These are phyloP conservation scores for Drosophila serrata DNA, from an alignment of 1,140 invertebrate genomes.

Conservation along the genomic window DNA sequence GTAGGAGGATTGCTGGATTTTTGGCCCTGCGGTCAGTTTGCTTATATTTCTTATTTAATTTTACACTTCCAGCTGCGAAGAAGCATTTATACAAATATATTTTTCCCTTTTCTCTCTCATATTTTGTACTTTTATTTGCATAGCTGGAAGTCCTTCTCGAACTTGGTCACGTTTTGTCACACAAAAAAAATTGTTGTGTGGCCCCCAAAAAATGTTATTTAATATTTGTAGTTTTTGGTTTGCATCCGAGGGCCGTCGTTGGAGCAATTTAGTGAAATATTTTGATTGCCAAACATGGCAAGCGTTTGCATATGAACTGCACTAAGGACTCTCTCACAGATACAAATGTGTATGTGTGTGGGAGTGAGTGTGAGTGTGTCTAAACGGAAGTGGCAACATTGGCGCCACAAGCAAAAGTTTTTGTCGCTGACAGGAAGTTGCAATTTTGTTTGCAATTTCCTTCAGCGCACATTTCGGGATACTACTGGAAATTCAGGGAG, in stretches of 20 bases:
- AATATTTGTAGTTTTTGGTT: conserved; percentile 78
- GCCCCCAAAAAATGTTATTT: conserved; percentile 65
- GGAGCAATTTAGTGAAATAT: conserved; percentile 81
- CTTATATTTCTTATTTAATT: conserved; percentile 79
- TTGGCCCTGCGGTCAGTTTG: conserved; percentile 70
- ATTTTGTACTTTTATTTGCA: conserved; percentile 27
- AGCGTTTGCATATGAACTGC: conserved; percentile 81
- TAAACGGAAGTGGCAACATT: conserved; percentile 82
- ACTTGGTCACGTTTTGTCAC: conserved; percentile 75
- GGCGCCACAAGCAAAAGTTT: conserved; percentile 81
- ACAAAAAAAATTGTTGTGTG: conserved; percentile 45
- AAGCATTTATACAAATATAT: conserved; percentile 52
- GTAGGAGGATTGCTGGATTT: not conserved
- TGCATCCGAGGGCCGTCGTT: conserved; percentile 23
- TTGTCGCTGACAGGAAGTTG: conserved; percentile 84
- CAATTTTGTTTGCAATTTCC: conserved; percentile 84
- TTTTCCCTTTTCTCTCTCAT: not conserved
- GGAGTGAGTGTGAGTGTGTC: conserved; percentile 40
- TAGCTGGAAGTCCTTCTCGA: conserved; percentile 18
- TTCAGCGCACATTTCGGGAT: conserved; percentile 73
- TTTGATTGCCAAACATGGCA: conserved; percentile 79
- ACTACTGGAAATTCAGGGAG: not conserved
- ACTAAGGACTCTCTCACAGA: conserved; percentile 56
- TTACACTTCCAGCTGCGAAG: conserved; percentile 55
- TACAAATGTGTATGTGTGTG: conserved; percentile 14